These are phyloP conservation scores for Troides helena DNA, from an alignment of 2,888 invertebrate genomes.

Conservation along the genomic window DNA sequence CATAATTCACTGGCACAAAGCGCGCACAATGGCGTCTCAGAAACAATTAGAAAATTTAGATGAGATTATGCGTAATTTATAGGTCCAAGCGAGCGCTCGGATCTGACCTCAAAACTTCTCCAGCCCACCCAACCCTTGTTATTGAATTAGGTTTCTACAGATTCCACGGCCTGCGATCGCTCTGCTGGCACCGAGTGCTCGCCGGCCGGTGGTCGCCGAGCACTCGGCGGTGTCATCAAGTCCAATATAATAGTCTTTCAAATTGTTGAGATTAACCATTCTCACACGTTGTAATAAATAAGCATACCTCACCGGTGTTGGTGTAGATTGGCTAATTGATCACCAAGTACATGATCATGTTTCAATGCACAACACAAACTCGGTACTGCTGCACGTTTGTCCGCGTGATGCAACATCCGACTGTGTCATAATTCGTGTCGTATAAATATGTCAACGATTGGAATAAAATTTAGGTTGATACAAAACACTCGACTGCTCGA, in stretches of 20 bases:
- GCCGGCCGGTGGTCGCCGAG: background rate
- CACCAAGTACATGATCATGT: too few relatives aligned
- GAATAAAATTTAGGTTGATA: conserved; percentile 26
- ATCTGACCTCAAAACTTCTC: conserved; percentile 23
- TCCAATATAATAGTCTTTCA: too few relatives aligned
- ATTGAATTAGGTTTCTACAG: conserved; percentile 24
- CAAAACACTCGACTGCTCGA: conserved; percentile 17
- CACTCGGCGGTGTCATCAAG: too few relatives aligned
- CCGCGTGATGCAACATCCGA: background rate
- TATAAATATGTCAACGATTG: conserved; percentile 13
- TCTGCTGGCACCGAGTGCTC: conserved; percentile 1
- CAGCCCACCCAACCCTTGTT: conserved; percentile 16
- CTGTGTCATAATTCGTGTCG: background rate
- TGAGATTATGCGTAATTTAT: conserved; percentile 46
- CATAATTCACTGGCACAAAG: conserved; percentile 27
- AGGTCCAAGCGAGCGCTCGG: conserved; percentile 10
- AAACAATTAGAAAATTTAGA: conserved; percentile 59
- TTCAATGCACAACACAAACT: too few relatives aligned
- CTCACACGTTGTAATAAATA: too few relatives aligned
- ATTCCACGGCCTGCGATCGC: conserved; percentile 4
- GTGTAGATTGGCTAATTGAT: too few relatives aligned
- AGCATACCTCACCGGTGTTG: too few relatives aligned
- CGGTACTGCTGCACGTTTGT: background rate
- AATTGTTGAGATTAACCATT: too few relatives aligned
- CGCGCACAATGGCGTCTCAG: conserved; percentile 44